A percentile compares a stretch with the other conserved stretches of the same genome.
phyloP scores from a whole-genome alignment of 2,113 vertebrate genomes.

The Microcebus murinus region DNA sequence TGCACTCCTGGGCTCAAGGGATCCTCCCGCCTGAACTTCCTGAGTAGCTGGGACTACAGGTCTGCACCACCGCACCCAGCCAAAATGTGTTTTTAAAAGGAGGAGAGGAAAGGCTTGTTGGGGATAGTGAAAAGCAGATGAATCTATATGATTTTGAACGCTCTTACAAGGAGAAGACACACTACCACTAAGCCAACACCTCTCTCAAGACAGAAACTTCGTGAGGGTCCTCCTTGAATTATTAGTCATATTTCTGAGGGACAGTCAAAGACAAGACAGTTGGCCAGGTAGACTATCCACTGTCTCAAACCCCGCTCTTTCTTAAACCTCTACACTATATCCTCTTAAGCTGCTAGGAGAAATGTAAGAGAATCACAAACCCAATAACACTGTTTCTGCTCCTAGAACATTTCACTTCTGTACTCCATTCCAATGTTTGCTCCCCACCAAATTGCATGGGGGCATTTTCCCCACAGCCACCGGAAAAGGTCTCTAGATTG shows the following conservation, averaged over 20 bases:
- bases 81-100: not conserved
- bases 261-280: not conserved
- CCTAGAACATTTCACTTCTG: not conserved
- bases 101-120: not conserved
- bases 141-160: not conserved
- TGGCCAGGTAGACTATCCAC: not conserved
- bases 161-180: not conserved
- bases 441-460: not conserved
- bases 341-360: not conserved
- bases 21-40: too few species aligned
- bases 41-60: too few species aligned
- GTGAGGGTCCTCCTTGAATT: not conserved
- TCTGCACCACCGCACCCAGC: too few species aligned
- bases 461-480: not conserved
- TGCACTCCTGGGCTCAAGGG: too few species aligned
- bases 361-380: not conserved
- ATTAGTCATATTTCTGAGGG: not conserved
- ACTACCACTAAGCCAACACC: not conserved
- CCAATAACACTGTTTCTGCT: not conserved
- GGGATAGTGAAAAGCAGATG: not conserved
- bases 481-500: not conserved
- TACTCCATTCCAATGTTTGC: not conserved
- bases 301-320: not conserved
- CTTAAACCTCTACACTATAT: not conserved
- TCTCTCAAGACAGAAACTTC: not conserved